Conservation (phyloP, 1,140 invertebrate species). For the Ptiloglossa arizonensis region DNA sequence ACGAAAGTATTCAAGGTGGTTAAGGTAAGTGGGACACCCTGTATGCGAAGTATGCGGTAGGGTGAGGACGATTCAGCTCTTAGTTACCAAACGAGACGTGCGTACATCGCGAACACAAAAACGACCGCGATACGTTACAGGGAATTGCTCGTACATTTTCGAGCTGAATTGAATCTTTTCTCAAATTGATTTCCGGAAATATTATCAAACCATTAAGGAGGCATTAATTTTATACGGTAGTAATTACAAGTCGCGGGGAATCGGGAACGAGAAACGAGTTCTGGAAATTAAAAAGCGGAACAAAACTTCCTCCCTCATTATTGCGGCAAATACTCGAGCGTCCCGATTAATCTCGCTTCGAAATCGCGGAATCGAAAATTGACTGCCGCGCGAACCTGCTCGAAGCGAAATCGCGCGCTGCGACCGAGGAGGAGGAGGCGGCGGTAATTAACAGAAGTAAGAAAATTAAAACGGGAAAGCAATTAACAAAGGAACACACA, state of each 20-base stretch:
- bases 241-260: neutral
- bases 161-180: neutral
- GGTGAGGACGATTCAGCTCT: too few species aligned
- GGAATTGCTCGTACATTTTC: neutral
- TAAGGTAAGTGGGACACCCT: too few species aligned
- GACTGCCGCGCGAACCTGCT: neutral
- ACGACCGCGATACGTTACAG: neutral
- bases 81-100: too few species aligned
- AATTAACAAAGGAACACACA: constrained; percentile 52
- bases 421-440: neutral
- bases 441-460: constrained; percentile 39
- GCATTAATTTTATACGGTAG: neutral
- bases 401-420: neutral
- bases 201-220: constrained; percentile 3
- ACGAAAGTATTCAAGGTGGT: too few species aligned
- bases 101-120: too few species aligned
- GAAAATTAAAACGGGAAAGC: constrained; percentile 41
- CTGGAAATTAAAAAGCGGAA: neutral
- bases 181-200: constrained; percentile 9
- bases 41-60: too few species aligned
- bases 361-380: constrained; percentile 22
- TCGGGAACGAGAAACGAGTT: neutral
- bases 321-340: neutral
- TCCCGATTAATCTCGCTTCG: constrained; percentile 1
- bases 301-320: constrained; percentile 11